These are phyloP conservation scores for Megaceryle maxima DNA, from an alignment of 2,113 vertebrate species.

Conservation along the genomic window DNA sequence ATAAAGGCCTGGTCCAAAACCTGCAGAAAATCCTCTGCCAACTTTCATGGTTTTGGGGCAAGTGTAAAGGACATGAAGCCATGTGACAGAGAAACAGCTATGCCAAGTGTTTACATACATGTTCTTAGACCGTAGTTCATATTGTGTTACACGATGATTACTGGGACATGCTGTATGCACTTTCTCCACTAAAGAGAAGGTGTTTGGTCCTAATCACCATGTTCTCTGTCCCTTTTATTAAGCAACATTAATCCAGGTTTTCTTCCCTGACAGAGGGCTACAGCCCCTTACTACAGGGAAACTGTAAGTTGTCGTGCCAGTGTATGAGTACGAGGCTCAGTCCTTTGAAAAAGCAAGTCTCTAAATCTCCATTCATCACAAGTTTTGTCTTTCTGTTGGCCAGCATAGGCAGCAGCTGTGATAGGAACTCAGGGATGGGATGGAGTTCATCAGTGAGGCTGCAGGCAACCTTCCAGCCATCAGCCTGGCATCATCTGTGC, in stretches of 20 bases:
- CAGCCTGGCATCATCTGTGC: neutral
- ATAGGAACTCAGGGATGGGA: neutral
- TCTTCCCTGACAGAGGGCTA: neutral
- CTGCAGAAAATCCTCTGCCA: neutral
- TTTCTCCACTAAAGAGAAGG: neutral
- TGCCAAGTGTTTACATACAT: neutral
- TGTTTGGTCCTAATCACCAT: neutral
- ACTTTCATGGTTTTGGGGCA: neutral
- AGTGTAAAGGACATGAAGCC: neutral
- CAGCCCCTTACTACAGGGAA: neutral
- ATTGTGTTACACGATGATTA: neutral
- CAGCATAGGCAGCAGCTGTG: neutral
- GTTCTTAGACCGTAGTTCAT: neutral
- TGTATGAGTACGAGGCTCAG: rapidly evolving
- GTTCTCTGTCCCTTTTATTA: neutral
- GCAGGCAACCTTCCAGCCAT: neutral
- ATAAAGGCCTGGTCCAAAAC: neutral
- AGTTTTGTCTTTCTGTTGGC: neutral
- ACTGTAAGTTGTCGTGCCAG: too few relatives aligned
- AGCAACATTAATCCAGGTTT: neutral
- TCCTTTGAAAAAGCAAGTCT: neutral
- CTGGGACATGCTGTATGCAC: neutral
- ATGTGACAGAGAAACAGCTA: neutral
- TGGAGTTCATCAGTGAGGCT: neutral
- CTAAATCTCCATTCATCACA: neutral